Base-by-base conservation (phyloP, 2,888 invertebrate genomes). In the Lottia scabra region DNA sequence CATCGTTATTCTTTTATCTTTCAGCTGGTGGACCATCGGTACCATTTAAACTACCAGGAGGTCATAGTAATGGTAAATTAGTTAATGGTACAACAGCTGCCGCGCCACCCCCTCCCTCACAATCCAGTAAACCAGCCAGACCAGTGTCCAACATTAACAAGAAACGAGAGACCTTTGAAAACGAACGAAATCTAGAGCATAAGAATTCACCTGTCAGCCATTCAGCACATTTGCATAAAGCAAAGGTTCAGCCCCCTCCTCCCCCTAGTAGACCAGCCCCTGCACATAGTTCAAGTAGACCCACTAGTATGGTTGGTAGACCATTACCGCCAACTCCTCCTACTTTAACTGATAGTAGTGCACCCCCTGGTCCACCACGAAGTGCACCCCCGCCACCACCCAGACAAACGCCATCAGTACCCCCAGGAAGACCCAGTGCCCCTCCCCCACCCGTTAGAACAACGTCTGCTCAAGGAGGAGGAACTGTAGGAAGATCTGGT, bases 381-480 rank as follows among this genome's bases (percentile, higher is more conserved):
- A 66, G 64, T 67, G 56, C 26, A 23, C 73, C 68, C 43, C 73
- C 68, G 10, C 78, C 76, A 66, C 82, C 81, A 19, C 75, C 78
- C 45, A 75, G 78, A 74, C 77, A 77, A 56, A 75, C 80, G 65
- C 77, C 80, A 78, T 75, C 77, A 43, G 75, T 78, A 15, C 76
- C 75, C 16, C 69, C 80, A 43, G 67, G 81, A 45, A 78, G 80
- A 26, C 71, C 78, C 27, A 80, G 81, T 70, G 77, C 78, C 67
- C 80, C 79, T 68, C 71, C 83, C 72, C 73, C 81, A 66, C 74
- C 84, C 73, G 75, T 76, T 19, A 69, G 76, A 16, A 67, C 73
- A 65, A 72, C 73, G 71, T 73, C 74, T 73, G 73, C 76, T 73
- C 77, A 71, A n/a, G 48, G 62, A 66, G 69, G 70, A 72, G 65